Evolutionary conservation across 1,140 invertebrate genomes (phyloP).

Genomic region (Pararge aegeria): DNA sequence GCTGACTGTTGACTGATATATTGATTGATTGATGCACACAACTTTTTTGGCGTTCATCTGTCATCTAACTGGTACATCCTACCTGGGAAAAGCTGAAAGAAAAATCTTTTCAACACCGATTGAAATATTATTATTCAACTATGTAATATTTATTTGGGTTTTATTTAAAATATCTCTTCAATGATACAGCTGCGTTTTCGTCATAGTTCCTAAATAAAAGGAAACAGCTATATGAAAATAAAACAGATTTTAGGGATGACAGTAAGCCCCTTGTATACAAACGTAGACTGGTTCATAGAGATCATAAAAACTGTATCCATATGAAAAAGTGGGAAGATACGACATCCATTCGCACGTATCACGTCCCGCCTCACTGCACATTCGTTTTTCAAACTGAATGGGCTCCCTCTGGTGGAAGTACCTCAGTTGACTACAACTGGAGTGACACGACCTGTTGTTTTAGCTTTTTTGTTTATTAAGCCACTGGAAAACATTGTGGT

Average conservation of each 20-base stretch:
- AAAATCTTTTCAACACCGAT: too few species aligned
- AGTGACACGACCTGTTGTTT: background rate
- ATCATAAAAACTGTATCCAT: background rate
- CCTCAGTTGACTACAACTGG: background rate
- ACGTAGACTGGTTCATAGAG: background rate
- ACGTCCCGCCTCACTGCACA: background rate
- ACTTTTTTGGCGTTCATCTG: too few species aligned
- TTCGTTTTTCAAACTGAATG: constrained; percentile 6
- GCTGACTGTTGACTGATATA: too few species aligned
- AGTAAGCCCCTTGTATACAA: background rate
- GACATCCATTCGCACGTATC: background rate
- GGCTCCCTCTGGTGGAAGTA: background rate
- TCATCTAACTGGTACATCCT: too few species aligned
- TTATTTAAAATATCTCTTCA: too few species aligned
- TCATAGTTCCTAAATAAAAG: too few species aligned
- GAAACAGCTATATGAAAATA: too few species aligned
- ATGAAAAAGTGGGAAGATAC: constrained; percentile 1
- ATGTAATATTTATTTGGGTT: too few species aligned
- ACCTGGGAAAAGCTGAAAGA: too few species aligned
- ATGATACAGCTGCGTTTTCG: too few species aligned
- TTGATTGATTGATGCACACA: too few species aligned
- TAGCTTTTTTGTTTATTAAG: constrained; percentile 2
- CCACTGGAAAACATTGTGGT: background rate
- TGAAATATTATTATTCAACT: too few species aligned
- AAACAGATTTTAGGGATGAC: background rate